These are phyloP conservation scores for Cossypha niveicapilla DNA, from an alignment of 2,797 vertebrate species.

Conservation along the genomic window DNA sequence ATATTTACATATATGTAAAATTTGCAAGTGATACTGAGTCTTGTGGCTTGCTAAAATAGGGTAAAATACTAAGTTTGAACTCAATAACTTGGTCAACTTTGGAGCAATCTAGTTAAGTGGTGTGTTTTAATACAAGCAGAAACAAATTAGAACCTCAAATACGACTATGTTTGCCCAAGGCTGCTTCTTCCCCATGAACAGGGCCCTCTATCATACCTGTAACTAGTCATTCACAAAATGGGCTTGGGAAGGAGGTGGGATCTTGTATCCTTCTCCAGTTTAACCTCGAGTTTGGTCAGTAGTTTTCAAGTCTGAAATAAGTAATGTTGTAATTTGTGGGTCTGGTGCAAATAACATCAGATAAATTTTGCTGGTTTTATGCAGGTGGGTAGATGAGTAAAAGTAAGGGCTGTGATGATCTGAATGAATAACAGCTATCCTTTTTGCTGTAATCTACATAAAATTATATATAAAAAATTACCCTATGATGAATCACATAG, in stretches of 20 bases:
- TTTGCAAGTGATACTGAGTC: background rate
- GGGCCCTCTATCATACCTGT: background rate
- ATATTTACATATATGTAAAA: background rate
- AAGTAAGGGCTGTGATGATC: background rate
- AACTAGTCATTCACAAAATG: background rate
- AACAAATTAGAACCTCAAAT: background rate
- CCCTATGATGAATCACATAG: background rate
- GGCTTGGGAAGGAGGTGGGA: background rate
- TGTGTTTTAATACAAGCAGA: background rate
- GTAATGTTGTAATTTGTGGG: background rate
- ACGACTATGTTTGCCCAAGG: background rate
- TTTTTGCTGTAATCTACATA: background rate
- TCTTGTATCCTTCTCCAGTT: background rate
- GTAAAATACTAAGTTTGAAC: background rate
- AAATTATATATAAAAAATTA: background rate
- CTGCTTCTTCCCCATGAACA: background rate
- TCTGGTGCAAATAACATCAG: background rate
- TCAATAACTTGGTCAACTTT: background rate
- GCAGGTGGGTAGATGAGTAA: background rate
- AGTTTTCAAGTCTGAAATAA: background rate
- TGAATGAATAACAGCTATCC: background rate
- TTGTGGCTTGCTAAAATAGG: background rate
- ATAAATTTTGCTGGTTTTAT: background rate
- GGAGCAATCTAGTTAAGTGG: background rate
- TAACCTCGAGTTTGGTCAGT: background rate